A percentile compares a stretch with the other conserved stretches of the same genome.
These are phyloP conservation scores for Ammodramus savannarum DNA, from an alignment of 2,113 vertebrate species.

Conservation along the genomic window DNA sequence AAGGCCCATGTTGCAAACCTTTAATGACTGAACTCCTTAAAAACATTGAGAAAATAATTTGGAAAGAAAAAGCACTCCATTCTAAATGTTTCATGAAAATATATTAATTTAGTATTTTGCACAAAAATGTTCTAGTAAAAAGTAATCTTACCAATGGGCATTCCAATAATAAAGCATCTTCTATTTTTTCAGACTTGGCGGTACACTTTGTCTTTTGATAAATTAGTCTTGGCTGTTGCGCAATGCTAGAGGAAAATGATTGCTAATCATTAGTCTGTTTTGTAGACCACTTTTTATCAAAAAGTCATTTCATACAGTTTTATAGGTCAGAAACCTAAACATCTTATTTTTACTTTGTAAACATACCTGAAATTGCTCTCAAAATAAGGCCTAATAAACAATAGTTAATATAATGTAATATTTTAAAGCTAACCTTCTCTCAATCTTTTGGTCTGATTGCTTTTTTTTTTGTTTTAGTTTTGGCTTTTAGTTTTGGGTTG, in stretches of 20 bases:
- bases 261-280: conserved; percentile 38
- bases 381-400: background rate
- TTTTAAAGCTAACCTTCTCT: background rate
- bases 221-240: conserved; percentile 80
- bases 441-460: background rate
- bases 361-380: background rate
- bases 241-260: conserved; percentile 76
- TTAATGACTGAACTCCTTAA: background rate
- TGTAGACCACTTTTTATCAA: background rate
- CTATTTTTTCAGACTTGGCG: conserved; percentile 89
- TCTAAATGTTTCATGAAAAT: background rate
- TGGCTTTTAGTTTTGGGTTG: background rate
- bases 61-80: background rate
- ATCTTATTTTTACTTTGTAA: background rate
- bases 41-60: background rate
- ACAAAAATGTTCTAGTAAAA: background rate
- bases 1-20: background rate
- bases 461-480: background rate
- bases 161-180: conserved; percentile 92
- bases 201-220: conserved; percentile 84
- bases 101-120: background rate
- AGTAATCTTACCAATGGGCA: conserved; percentile 86
- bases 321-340: background rate
- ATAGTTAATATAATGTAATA: background rate
- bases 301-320: conserved; percentile 13